Conservation (phyloP, 2,797 vertebrate genomes). For the Lateolabrax maculatus region DNA sequence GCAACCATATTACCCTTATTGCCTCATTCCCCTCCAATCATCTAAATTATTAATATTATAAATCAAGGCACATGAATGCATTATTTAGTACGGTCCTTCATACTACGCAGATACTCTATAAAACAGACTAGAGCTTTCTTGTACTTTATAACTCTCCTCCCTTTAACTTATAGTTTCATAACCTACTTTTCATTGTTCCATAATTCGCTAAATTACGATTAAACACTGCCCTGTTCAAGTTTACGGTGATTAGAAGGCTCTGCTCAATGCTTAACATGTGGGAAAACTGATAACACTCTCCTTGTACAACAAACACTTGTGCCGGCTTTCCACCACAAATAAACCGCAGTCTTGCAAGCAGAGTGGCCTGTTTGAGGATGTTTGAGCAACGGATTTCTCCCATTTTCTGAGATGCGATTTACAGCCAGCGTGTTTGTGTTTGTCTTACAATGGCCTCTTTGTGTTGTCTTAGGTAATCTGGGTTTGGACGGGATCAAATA, state of each 20-base stretch:
- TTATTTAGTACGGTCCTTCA: constrained; percentile 62
- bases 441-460: constrained; percentile 54
- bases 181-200: constrained; percentile 24
- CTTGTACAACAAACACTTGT: constrained; percentile 25
- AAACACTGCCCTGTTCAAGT: neutral
- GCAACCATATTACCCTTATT: constrained; percentile 11
- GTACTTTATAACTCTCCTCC: constrained; percentile 9
- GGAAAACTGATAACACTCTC: constrained; percentile 56
- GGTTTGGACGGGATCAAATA: constrained; percentile 40
- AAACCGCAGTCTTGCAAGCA: constrained; percentile 43
- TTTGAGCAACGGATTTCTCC: constrained; percentile 48
- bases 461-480: constrained; percentile 56
- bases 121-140: constrained; percentile 2
- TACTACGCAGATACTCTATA: constrained; percentile 24
- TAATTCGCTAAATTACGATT: constrained; percentile 40
- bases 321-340: constrained; percentile 47
- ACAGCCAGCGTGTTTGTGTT: constrained; percentile 46
- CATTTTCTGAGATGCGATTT: constrained; percentile 46
- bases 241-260: neutral
- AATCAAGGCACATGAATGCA: constrained; percentile 57
- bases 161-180: constrained; percentile 16
- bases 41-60: constrained; percentile 70
- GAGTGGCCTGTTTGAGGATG: constrained; percentile 52
- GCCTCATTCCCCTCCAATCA: constrained; percentile 34
- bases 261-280: constrained; percentile 45